Conservation (phyloP, 1,140 invertebrate genomes). For the Planococcus citri region DNA sequence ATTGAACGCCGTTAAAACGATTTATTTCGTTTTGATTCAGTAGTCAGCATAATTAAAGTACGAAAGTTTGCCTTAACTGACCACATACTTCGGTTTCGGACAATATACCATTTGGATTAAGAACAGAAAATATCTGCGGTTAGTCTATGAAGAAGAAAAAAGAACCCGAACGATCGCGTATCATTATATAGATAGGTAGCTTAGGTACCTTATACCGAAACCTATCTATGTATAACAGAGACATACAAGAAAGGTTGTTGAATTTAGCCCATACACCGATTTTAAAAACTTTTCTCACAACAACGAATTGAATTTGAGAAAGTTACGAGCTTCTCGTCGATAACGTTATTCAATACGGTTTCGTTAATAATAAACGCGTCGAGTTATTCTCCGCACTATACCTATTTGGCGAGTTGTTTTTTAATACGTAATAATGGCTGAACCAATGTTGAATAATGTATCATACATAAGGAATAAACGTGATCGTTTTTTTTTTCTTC, state of each 20-base stretch:
- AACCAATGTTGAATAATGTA: not conserved
- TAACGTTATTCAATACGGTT: no score
- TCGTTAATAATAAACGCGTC: no score
- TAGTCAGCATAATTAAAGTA: not conserved
- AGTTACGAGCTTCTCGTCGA: not conserved
- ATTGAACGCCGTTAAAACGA: constrained; percentile 2
- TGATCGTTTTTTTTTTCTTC: not conserved
- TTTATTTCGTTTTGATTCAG: constrained; percentile 7
- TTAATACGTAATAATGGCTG: not conserved
- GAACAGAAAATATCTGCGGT: not conserved
- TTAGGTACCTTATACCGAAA: no score
- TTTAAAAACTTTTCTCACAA: not conserved
- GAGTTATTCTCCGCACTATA: no score
- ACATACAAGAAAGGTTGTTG: not conserved
- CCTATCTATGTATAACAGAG: no score
- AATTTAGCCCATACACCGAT: not conserved
- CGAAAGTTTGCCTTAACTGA: not conserved
- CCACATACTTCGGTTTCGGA: constrained; percentile 6
- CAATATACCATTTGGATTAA: not conserved
- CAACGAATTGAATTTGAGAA: not conserved
- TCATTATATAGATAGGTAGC: no score
- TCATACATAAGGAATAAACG: not conserved
- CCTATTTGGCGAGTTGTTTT: no score
- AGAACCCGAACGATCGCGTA: not conserved
- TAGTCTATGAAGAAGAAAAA: not conserved